phyloP scores from a whole-genome alignment of 2,113 vertebrate genomes.

The Myrmecobius fasciatus region DNA sequence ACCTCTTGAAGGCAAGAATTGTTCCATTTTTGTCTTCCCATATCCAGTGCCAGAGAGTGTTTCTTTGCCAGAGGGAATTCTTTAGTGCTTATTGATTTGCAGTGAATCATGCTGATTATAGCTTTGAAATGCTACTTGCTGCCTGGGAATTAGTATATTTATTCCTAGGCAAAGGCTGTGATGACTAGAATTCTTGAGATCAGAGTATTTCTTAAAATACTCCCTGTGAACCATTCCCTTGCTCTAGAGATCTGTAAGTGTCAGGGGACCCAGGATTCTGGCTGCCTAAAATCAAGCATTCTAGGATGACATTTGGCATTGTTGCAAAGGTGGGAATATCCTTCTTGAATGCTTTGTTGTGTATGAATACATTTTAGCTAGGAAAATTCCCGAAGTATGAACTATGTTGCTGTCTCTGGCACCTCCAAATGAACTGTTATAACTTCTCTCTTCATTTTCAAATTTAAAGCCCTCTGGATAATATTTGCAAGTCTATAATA shows the following conservation, averaged over 20 bases:
- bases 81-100: neutral
- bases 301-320: neutral
- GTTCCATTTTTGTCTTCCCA: neutral
- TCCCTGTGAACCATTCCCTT: neutral
- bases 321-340: neutral
- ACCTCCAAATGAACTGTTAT: neutral
- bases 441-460: neutral
- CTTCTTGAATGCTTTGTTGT: conserved; percentile 2
- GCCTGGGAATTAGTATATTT: neutral
- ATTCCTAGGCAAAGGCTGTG: neutral
- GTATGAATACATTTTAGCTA: neutral
- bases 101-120: neutral
- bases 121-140: neutral
- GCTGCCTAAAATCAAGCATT: neutral
- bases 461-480: neutral
- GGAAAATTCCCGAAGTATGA: neutral
- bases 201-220: neutral
- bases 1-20: neutral
- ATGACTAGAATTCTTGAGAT: neutral
- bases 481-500: neutral
- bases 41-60: neutral
- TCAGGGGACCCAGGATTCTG: neutral
- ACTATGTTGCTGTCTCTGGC: neutral
- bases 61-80: neutral
- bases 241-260: neutral